These are phyloP conservation scores for Hydractinia echinata DNA, from an alignment of 30 jellyfish, hydroid and myxozoan species.

Conservation along the genomic window DNA sequence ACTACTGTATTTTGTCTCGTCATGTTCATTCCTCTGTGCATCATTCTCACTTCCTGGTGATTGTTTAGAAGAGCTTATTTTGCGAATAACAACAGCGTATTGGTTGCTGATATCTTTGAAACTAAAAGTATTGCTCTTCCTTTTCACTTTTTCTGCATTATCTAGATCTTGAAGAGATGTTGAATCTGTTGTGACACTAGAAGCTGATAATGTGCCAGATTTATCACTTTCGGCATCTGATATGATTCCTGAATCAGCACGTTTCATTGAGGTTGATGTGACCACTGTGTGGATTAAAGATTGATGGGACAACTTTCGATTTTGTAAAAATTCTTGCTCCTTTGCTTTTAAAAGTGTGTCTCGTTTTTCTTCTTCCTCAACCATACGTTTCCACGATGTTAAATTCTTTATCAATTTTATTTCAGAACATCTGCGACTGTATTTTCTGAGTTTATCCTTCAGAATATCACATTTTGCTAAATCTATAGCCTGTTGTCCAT, in stretches of 20 bases:
- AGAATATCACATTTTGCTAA: neutral
- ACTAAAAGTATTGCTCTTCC: neutral
- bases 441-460: slow-evolving; percentile 6
- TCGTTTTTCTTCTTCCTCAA: slow-evolving; percentile 20
- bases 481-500: slow-evolving; percentile 31
- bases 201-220: neutral
- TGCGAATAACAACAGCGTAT: no score
- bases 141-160: neutral
- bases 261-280: neutral
- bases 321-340: slow-evolving; percentile 11
- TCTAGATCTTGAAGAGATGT: neutral
- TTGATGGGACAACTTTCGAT: neutral
- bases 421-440: neutral
- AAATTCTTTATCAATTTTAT: slow-evolving; percentile 4
- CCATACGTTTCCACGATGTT: neutral
- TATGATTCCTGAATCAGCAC: slow-evolving; percentile 18
- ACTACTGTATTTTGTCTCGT: neutral
- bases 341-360: neutral
- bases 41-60: neutral
- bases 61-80: no score
- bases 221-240: slow-evolving; percentile 22
- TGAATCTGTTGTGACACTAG: neutral
- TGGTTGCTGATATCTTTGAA: neutral
- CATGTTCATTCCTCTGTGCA: neutral
- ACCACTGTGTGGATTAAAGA: neutral